A percentile compares a stretch with the other conserved stretches of the same genome.
Evolutionary conservation across 2,113 vertebrate genomes (phyloP).

Genomic region (Lota lota): DNA sequence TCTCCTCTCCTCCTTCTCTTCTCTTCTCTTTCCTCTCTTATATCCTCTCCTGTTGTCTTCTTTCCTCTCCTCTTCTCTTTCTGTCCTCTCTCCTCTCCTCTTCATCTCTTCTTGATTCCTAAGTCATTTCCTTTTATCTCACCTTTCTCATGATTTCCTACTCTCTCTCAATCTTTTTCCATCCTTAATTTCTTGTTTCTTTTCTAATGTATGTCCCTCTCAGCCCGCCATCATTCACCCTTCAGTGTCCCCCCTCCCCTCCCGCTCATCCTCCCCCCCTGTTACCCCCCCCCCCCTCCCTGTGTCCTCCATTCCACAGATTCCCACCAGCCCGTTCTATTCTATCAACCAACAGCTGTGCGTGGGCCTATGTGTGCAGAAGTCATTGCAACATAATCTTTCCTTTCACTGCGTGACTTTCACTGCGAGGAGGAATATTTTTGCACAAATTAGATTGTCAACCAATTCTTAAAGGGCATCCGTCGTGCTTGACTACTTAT

Average conservation of each 20-base stretch:
- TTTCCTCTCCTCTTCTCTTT: background rate
- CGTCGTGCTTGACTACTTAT: background rate
- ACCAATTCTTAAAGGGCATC: no score
- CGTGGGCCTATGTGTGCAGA: slow-evolving; percentile 2
- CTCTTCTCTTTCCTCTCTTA: background rate
- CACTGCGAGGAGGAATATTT: no score
- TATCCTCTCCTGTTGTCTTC: no score
- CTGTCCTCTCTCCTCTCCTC: background rate
- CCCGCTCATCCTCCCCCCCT: no score
- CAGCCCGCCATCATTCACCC: no score
- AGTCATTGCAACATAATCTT: background rate
- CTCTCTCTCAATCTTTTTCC: background rate
- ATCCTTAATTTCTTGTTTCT: no score
- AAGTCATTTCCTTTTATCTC: background rate
- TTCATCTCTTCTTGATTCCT: no score
- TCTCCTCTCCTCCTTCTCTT: background rate
- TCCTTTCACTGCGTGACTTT: no score
- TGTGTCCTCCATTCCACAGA: background rate
- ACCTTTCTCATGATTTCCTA: background rate
- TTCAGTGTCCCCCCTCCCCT: no score
- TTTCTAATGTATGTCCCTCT: no score
- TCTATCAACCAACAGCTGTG: slow-evolving; percentile 3
- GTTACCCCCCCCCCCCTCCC: no score
- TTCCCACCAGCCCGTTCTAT: slow-evolving; percentile 7
- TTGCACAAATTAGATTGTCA: no score